Base-by-base conservation (phyloP, 2,113 vertebrate species). In the Pan paniscus region DNA sequence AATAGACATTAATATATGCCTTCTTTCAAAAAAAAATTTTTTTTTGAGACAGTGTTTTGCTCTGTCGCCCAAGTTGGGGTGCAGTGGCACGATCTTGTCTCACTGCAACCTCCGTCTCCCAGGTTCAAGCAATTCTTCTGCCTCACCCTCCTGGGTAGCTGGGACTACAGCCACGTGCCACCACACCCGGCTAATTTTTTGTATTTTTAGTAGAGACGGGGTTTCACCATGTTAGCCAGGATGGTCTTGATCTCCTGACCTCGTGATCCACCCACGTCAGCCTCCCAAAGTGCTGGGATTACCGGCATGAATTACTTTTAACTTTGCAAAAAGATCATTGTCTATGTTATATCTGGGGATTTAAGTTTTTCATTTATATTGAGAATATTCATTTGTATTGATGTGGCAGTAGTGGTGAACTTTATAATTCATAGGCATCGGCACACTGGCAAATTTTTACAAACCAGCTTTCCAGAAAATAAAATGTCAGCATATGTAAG, bases 281-380 rank as follows among this genome's bases (percentile, higher is more conserved):
- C 52, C 52, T 55, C 52, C 52, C 52, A 55, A 20, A 55, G 52
- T 55, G 18, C 52, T 20, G 52, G 52, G 52, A 55, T 55, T 55
- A 55, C 52, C 20, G 52, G 52, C 52, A 0, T 55, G 52, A 55
- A 55, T 76, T 70, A 94, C 50, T 82, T 67, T 81, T 75, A 96
- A 57, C 50, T 57, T 95, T 72, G 73, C 80, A 61, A 83, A 90
- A 93, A 92, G 78, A 89, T 82, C 55, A 93, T 72, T 20, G 83
- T 94, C 30, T 52, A 27, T 82, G 4, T 93, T 82, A 50, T 96
- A 50, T 97, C 79, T 72, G 10, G 73, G 35, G 18, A 22, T 43
- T 94, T 88, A 35, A 52, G 1, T 48, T 93, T 92, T 96, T 80
- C 14, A 79, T 12, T 75, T 67, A 40, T 67, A 73, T 78, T 85